A percentile compares a stretch with the other conserved stretches of the same genome.
These are phyloP conservation scores for Sebastolobus altivelis DNA, from an alignment of 2,797 vertebrate species.

Conservation along the genomic window DNA sequence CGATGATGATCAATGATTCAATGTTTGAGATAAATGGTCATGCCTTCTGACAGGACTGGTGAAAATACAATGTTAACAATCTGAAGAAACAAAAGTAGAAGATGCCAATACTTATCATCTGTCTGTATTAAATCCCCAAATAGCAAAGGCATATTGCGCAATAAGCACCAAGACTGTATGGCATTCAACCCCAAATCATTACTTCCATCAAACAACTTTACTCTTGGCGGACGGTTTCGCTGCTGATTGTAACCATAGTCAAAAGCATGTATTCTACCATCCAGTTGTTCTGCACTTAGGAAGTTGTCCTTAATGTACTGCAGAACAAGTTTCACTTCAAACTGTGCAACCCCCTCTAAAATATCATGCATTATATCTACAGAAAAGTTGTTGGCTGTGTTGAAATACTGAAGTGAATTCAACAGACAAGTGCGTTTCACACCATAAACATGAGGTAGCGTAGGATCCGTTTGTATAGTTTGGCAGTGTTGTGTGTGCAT, in stretches of 20 bases:
- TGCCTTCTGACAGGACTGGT: constrained; percentile 35
- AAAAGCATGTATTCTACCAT: constrained; percentile 33
- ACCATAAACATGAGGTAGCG: constrained; percentile 36
- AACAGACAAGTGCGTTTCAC: constrained; percentile 36
- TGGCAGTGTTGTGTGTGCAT: constrained; percentile 30
- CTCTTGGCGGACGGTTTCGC: constrained; percentile 25
- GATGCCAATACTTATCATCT: constrained; percentile 41
- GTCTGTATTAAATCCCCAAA: constrained; percentile 48
- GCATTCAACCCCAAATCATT: constrained; percentile 7
- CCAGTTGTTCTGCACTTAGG: constrained; percentile 32
- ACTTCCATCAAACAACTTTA: not conserved
- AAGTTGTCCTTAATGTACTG: constrained; percentile 18
- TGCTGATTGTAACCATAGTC: constrained; percentile 50
- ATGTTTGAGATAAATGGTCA: constrained; percentile 52
- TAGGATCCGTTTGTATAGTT: constrained; percentile 43
- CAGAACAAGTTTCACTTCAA: constrained; percentile 17
- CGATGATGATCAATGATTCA: constrained; percentile 51
- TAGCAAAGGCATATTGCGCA: constrained; percentile 39
- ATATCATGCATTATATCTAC: constrained; percentile 39
- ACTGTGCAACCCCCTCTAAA: constrained; percentile 45
- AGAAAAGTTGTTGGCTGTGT: constrained; percentile 7
- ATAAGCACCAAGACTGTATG: constrained; percentile 40
- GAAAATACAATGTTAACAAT: constrained; percentile 58
- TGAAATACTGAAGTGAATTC: constrained; percentile 41
- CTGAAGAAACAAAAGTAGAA: constrained; percentile 36